Base-by-base conservation (phyloP, 2,888 invertebrate species). In the Eretmocerus hayati region DNA sequence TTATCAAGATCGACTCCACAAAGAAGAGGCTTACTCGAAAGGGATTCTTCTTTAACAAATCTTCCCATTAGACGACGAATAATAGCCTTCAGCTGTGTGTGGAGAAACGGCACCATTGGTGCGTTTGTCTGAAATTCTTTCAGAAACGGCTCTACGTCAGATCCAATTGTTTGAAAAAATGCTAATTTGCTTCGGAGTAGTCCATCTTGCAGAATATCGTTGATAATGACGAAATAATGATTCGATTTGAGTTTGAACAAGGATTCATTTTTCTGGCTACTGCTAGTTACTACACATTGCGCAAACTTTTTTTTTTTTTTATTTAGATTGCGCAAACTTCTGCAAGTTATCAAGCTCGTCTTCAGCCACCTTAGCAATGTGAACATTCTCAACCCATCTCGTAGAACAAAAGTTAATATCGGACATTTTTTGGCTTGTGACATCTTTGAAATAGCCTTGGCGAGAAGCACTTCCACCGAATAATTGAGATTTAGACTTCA, bases 401-500 rank as follows among this genome's bases (percentile, higher is more conserved):
- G 30, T 46, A 32, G 23, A 20, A 15, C 33, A 50, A 40, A 31
- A 43, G 22, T 43, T 43, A 6, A 20, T 11, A 8, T n/a, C n/a
- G 23, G 36, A 30, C 8, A 30, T 30, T 30, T 8, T 9, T 30
- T 30, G 23, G 5, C 15, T 16, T 18, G n/a, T 23, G 9, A 36
- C 18, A 5, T 23, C 16, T 9, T 35, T 36, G n/a, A 16, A 18
- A 9, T 20, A 45, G 22, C 21, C 39, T 18, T 23, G 38, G 4
- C 21, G 20, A 31, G 21, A 3, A 13, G 31, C 30, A 16, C 38
- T n/a, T 13, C 5, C 22, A 18, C 32, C 31, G 32, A 45, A 45
- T 31, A 45, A 23, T 22, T 38, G n/a, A 32, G 30, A 45, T 11
- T 32, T 31, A 22, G 37, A 30, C 22, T 32, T 37, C 11, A 45